Percentiles rank a stretch among this genome's conserved stretches.
phyloP scores from a whole-genome alignment of 2,113 vertebrate species.

The Tetrao urogallus region DNA sequence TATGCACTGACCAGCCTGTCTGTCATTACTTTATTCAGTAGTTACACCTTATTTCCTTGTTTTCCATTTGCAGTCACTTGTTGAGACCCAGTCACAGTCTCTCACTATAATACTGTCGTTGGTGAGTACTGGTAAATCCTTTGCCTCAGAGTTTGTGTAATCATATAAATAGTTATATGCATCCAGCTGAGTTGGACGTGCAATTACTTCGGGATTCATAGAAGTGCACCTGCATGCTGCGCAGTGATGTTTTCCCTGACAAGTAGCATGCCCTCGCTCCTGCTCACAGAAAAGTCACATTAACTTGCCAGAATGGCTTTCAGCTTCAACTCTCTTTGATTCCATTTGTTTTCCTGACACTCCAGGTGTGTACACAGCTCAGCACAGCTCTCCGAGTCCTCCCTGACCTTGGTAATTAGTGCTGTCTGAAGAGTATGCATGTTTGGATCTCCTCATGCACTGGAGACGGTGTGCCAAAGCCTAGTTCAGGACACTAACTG shows the following conservation, averaged over 20 bases:
- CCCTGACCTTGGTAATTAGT: neutral
- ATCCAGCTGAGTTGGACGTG: neutral
- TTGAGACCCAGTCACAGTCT: neutral
- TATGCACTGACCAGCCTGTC: neutral
- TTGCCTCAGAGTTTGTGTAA: neutral
- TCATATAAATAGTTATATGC: neutral
- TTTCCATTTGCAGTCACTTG: neutral
- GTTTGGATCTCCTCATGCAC: neutral
- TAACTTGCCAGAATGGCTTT: neutral
- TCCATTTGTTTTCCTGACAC: neutral
- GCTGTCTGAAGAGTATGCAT: neutral
- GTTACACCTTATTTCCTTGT: neutral
- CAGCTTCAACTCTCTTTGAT: neutral
- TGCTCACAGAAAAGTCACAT: neutral
- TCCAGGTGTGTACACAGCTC: neutral
- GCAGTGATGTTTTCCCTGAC: neutral
- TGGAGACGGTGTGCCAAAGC: accelerated
- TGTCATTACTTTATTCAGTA: neutral
- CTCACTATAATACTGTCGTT: neutral
- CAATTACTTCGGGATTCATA: neutral
- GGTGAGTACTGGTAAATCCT: neutral
- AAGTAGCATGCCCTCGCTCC: neutral
- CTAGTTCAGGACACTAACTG: neutral
- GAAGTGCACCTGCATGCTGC: neutral
- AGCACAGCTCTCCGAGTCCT: neutral